A percentile compares a stretch with the other conserved stretches of the same genome.
Conservation (phyloP, 1,140 invertebrate genomes). For the Lordiphosa mommai region DNA sequence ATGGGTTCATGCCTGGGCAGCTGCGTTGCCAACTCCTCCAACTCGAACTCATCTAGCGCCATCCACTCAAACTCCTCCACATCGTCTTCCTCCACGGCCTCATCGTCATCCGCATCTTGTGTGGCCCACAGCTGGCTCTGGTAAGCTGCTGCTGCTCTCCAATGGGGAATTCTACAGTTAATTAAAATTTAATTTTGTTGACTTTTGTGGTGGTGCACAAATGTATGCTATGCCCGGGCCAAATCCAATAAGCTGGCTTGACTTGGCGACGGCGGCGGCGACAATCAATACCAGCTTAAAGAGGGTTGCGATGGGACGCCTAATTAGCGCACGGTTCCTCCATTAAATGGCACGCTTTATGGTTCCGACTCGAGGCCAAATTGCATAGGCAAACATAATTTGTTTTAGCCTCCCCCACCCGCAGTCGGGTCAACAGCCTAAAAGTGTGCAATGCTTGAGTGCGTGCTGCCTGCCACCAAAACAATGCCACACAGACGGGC, state of each 20-base stretch:
- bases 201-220: constrained; percentile 33
- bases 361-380: constrained; percentile 14
- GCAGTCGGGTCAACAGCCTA: constrained; percentile 60
- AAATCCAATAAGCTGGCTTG: constrained; percentile 57
- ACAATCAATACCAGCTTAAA: constrained; percentile 53
- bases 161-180: constrained; percentile 23
- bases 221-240: constrained; percentile 27
- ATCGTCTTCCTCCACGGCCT: constrained; percentile 32
- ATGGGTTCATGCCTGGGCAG: constrained; percentile 71
- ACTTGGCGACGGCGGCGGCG: constrained; percentile 12
- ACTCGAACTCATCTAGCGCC: constrained; percentile 7
- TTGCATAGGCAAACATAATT: constrained; percentile 51
- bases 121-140: constrained; percentile 47
- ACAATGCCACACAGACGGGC: constrained; percentile 15
- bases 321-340: constrained; percentile 31
- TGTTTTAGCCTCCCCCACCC: constrained; percentile 5
- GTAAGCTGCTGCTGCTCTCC: constrained; percentile 24
- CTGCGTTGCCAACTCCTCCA: constrained; percentile 34
- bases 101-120: constrained; percentile 40
- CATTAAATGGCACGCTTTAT: constrained; percentile 30
- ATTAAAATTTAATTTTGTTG: constrained; percentile 58
- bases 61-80: constrained; percentile 16
- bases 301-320: background rate
- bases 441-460: constrained; percentile 57
- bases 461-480: constrained; percentile 35